Base-by-base conservation (phyloP, 2,113 vertebrate species). In the Panthera uncia region DNA sequence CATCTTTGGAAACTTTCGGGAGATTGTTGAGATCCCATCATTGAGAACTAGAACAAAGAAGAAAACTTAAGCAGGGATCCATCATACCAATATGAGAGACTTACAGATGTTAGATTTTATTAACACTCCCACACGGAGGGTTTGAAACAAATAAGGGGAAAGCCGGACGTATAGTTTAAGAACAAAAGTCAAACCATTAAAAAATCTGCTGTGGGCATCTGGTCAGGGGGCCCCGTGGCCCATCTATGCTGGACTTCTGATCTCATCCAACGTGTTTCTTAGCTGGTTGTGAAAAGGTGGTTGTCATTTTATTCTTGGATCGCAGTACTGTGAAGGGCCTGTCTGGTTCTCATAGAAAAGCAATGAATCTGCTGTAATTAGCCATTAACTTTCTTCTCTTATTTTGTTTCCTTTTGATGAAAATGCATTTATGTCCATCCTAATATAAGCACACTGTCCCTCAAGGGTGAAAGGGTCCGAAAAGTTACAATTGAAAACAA, bases 181-280 rank as follows among this genome's bases (percentile, higher is more conserved):
- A 92, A 36, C 31, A 92, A 80, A 97, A 95, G 85, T 52, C 74
- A 89, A 95, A 93, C 80, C 94, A n/a, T 66, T 89, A 14, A 52
- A 74, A 95, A 86, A 19, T 78, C 68, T 93, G 21, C 50, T 48
- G 2, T 83, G 73, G 45, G 79, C 78, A 82, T 82, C 91, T 94
- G 91, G 31, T 45, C 61, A 8, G 15, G 48, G 15, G 69, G 73
- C 68, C 33, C 50, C 8, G 12, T 7, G 80, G 29, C 29, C 91
- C 31, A 25, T 5, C 3, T 13, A 3, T 79, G 73, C 61, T 68
- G 41, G 23, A 31, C 86, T 73, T 94, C 48, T 71, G 38, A 81
- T 95, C 86, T 85, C 73, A 16, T 33, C 12, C 50, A 21, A 71
- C 45, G 8, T 55, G 14, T 83, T 81, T 88, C 50, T 93, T 74